Evolutionary conservation across 2,113 vertebrate genomes (phyloP).

Genomic region (Rhizomys pruinosus): DNA sequence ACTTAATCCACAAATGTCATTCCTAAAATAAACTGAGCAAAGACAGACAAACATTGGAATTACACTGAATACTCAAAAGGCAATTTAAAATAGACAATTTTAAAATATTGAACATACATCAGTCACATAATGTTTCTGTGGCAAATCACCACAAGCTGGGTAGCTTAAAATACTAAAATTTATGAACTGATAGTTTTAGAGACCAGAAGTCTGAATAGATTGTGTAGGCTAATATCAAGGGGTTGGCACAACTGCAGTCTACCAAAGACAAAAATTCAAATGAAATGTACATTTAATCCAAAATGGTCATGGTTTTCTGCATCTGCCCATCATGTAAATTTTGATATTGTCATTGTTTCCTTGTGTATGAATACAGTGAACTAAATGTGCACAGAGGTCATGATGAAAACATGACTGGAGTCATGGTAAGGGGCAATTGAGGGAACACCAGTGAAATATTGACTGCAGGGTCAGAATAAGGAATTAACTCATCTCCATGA

Average conservation of each 20-base stretch:
- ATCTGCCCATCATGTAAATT: background rate
- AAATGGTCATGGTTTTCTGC: background rate
- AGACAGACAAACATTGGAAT: background rate
- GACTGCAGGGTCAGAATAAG: background rate
- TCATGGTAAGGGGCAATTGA: background rate
- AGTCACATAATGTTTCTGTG: background rate
- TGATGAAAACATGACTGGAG: background rate
- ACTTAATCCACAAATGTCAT: constrained; percentile 10
- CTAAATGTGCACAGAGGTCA: background rate
- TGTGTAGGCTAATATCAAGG: background rate
- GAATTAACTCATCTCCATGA: background rate
- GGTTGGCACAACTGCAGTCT: background rate
- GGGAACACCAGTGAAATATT: background rate
- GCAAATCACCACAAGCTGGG: background rate
- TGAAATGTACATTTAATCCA: background rate
- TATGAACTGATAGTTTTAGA: background rate
- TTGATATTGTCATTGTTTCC: background rate
- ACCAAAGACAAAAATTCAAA: background rate
- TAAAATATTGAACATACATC: background rate
- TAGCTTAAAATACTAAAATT: background rate
- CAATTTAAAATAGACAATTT: background rate
- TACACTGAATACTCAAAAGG: background rate
- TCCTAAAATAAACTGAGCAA: constrained; percentile 25
- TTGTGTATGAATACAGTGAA: background rate
- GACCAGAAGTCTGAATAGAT: background rate